Base-by-base conservation (phyloP, 2,888 invertebrate genomes). In the Aleiodes alternator region DNA sequence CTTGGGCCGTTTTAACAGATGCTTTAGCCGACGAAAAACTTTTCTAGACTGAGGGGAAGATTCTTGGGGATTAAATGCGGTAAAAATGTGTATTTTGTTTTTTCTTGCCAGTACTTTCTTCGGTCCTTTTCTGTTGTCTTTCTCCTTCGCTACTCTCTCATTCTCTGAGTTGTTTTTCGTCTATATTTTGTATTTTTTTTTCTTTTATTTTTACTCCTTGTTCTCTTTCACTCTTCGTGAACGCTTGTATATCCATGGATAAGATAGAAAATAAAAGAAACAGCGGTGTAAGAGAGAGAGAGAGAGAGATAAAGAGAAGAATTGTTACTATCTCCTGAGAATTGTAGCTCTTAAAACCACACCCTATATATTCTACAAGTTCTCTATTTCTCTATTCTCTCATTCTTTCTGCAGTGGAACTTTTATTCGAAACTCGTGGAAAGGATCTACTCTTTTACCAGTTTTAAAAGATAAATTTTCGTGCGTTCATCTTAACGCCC, bases 401-500 rank as follows among this genome's bases (percentile, higher is more conserved):
- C 43, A 43, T 43, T 43, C 43, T 43, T 43, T 43, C 43, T 11
- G 11, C 43, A 43, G 43, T 43, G 43, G 48, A 77, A 74, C 74
- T 79, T 78, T 79, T 78, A 76, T 79, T 69, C 73, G 55, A 77
- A 80, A 80, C 72, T 78, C 70, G 16, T 71, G 73, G 70, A 76
- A 72, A 61, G 68, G 71, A 73, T 75, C 51, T 73, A 72, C 76
- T 78, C 57, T 72, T 43, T 7, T 53, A 53, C 14, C 53, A 76
- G 70, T 78, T 76, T 76, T 43, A 73, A 72, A 80, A 80, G 80
- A 78, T 80, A 78, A 77, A 80, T 78, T 43, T 72, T 76, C 76
- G 73, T 70, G 77, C 78, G 78, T 78, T 73, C 80, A 75, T 80
- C 80, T 77, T 80, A 66, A 69, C 50, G 59, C 43, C 56, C 38